phyloP scores from a whole-genome alignment of 2,797 vertebrate genomes.

The Micrastur ruficollis region DNA sequence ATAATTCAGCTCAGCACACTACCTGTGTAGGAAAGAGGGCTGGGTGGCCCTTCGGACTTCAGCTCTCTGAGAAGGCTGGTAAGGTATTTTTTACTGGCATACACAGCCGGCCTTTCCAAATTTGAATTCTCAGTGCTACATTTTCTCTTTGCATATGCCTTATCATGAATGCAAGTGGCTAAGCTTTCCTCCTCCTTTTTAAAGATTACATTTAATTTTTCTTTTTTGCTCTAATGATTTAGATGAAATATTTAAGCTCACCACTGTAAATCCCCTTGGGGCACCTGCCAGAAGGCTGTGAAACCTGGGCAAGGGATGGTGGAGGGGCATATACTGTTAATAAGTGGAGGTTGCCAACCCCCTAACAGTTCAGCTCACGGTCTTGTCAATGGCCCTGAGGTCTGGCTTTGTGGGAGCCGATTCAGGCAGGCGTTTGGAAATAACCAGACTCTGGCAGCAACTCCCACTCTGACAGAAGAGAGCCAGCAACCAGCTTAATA shows the following conservation, averaged over 20 bases:
- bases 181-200: background rate
- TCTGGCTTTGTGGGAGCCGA: background rate
- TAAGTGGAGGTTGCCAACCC: background rate
- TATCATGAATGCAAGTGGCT: background rate
- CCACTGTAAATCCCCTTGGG: background rate
- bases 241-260: conserved; percentile 54
- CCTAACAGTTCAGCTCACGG: background rate
- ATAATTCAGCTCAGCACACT: background rate
- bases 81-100: background rate
- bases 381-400: background rate
- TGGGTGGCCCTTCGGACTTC: background rate
- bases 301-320: background rate
- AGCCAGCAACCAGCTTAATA: conserved; percentile 6
- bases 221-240: conserved; percentile 34
- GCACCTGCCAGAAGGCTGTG: conserved; percentile 35
- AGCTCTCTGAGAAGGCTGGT: background rate
- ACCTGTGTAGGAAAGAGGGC: background rate
- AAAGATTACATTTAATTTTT: conserved; percentile 32
- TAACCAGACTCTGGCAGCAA: background rate
- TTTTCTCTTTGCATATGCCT: background rate
- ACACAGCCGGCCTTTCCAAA: background rate
- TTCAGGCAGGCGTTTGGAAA: conserved; percentile 10
- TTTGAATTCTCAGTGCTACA: background rate
- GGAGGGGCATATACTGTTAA: background rate
- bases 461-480: background rate